A percentile compares a stretch with the other conserved stretches of the same genome.
Conservation (phyloP, 2,797 vertebrate species). For the Alosa sapidissima region DNA sequence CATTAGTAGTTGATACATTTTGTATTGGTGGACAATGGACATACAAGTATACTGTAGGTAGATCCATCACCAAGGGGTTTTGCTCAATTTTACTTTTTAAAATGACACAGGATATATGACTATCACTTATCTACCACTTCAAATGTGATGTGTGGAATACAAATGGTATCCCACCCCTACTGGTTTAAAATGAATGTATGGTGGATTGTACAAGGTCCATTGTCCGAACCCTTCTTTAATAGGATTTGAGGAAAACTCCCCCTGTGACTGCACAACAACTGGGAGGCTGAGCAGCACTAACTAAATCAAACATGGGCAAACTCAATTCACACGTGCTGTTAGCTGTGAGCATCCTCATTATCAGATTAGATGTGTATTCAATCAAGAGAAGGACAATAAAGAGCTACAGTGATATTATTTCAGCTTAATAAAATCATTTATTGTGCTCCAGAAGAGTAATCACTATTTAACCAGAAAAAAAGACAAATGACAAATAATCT, state of each 20-base stretch:
- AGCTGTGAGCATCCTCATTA: neutral
- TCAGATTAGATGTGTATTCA: neutral
- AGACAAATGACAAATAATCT: slow-evolving; percentile 83
- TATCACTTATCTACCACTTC: neutral
- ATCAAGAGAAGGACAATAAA: slow-evolving; percentile 42
- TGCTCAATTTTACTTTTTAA: neutral
- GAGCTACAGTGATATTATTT: slow-evolving; percentile 57
- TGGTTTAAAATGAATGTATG: neutral
- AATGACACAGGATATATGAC: neutral
- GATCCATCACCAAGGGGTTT: neutral
- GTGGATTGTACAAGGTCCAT: neutral
- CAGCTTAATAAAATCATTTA: slow-evolving; percentile 84
- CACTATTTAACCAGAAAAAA: slow-evolving; percentile 83
- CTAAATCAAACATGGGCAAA: neutral
- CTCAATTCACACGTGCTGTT: neutral
- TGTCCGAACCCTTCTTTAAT: neutral
- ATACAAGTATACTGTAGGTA: neutral
- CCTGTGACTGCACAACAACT: neutral
- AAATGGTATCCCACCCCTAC: neutral
- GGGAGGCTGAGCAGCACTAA: neutral
- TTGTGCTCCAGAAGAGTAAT: slow-evolving; percentile 85
- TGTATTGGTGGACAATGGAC: neutral
- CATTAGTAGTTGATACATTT: neutral
- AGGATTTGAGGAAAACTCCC: neutral
- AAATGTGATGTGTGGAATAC: neutral